Evolutionary conservation across 2,888 invertebrate species (phyloP), one percentile per base, ranked within the genome.

Genomic region (Erebia aethiops): DNA sequence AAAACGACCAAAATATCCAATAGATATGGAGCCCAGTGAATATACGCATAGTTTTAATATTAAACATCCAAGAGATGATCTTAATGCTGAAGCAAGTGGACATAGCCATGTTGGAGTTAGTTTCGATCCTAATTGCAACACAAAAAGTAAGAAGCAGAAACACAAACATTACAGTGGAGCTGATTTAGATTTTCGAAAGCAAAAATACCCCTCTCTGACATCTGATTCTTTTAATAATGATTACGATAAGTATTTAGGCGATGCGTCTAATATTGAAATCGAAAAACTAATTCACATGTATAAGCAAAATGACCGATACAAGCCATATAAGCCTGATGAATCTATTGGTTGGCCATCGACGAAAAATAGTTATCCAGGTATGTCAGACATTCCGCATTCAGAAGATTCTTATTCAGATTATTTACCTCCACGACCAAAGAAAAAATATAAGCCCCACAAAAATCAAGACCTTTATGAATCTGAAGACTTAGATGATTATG

Each of bases 121-220:
- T 76, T 85, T 83, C 72, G 90, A 92, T 75, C 88, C 89, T 46
- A 87, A 90, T 80, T 91, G 91, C 76, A 90, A 90, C 83, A 87
- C 84, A 11, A 91, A 91, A 82, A 84, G 86, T 69, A 89, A 86
- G 80, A 87, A 86, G 76, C 87, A 86, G 9, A 71, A 71, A 80
- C 82, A 78, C 65, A 82, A 83, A 78, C 79, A 81, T 70, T 87
- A 87, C 78, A 87, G 82, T 73, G 76, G 80, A 49, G 82, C 82
- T 52, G 89, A 90, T 64, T 77, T 81, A 72, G 87, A 90, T 77
- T 77, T 81, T 71, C 84, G 79, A 67, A 89, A 87, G 76, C 80
- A 80, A 62, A 87, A 87, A 77, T 85, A 87, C 77, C 87, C 88
- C 51, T 76, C 79, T 35, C 81, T 82, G 70, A 77, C 83, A 49